These are phyloP conservation scores for Trisateles emortualis DNA, from an alignment of 2,888 invertebrate species.

Conservation along the genomic window DNA sequence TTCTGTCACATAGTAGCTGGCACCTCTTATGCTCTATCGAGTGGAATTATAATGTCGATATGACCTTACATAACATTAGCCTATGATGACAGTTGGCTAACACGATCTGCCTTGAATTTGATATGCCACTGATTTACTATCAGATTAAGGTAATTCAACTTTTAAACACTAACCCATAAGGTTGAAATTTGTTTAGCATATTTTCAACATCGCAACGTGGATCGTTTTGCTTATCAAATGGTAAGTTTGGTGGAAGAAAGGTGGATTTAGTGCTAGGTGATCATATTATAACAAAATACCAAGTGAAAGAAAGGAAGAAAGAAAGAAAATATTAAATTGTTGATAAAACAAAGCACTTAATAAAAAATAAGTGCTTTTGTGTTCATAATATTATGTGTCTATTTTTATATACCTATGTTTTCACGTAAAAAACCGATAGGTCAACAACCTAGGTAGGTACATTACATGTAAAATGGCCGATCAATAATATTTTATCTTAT, in stretches of 20 bases:
- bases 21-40: constrained; percentile 42
- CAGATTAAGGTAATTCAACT: constrained; percentile 17
- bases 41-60: constrained; percentile 64
- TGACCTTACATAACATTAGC: constrained; percentile 52
- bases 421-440: neutral
- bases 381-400: too few relatives aligned
- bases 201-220: constrained; percentile 16
- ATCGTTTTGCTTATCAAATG: constrained; percentile 21
- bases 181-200: neutral
- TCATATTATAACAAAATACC: constrained; percentile 1
- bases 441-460: neutral
- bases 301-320: too few relatives aligned
- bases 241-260: constrained; percentile 6
- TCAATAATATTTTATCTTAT: neutral
- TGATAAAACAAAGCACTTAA: too few relatives aligned
- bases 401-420: too few relatives aligned
- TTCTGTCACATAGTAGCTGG: constrained; percentile 30
- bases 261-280: neutral
- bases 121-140: constrained; percentile 41
- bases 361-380: too few relatives aligned
- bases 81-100: constrained; percentile 41
- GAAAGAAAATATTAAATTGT: too few relatives aligned
- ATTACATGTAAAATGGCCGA: neutral
- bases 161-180: constrained; percentile 6
- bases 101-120: constrained; percentile 39